Evolutionary conservation across 1,140 invertebrate genomes (phyloP).

Genomic region (Cecropterus lyciades): DNA sequence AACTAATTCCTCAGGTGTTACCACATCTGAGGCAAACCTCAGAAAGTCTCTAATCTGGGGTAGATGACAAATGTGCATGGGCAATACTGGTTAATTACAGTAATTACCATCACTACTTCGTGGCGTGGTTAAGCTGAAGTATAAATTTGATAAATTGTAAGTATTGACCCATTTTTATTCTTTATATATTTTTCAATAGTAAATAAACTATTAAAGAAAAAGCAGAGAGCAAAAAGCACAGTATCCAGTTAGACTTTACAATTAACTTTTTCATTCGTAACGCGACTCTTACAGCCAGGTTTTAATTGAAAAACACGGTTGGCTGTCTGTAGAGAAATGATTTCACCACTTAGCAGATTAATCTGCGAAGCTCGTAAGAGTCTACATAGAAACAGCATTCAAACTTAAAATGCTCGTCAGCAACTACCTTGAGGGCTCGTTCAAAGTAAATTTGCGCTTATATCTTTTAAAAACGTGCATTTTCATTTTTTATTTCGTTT

Average conservation of each 20-base stretch:
- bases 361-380: slow-evolving; percentile 11
- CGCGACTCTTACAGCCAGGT: slow-evolving; percentile 14
- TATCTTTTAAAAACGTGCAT: neutral
- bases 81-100: too few species aligned
- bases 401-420: slow-evolving; percentile 8
- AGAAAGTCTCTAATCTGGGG: too few species aligned
- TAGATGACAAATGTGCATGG: too few species aligned
- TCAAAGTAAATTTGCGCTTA: neutral
- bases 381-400: slow-evolving; percentile 10
- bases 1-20: too few species aligned
- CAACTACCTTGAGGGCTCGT: slow-evolving; percentile 9
- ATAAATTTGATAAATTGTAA: too few species aligned
- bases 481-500: neutral
- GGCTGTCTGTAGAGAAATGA: slow-evolving; percentile 29
- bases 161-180: too few species aligned
- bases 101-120: too few species aligned
- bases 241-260: slow-evolving; percentile 25
- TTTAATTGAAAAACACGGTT: slow-evolving; percentile 33
- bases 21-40: too few species aligned
- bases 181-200: neutral
- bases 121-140: too few species aligned
- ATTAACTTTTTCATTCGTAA: slow-evolving; percentile 32
- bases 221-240: slow-evolving; percentile 7
- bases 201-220: neutral
- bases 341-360: slow-evolving; percentile 34